Base-by-base conservation (phyloP, 2,113 vertebrate species). In the Pelmatolapia mariae region DNA sequence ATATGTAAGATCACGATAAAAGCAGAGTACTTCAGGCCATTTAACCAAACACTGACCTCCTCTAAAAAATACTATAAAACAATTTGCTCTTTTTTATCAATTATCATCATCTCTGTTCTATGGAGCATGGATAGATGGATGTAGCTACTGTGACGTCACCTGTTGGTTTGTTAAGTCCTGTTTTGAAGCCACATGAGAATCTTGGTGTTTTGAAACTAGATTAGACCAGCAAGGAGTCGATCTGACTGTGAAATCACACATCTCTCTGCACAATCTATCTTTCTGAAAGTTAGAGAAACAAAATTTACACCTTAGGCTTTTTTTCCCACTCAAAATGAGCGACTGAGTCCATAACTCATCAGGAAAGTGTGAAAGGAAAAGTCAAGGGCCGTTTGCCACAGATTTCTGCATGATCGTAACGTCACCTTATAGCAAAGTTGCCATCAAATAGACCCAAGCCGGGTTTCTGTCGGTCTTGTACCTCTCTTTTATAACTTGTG, bases 1-100 rank as follows among this genome's bases (percentile, higher is more conserved):
- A 40, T 22, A 22, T 40, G 36, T 71, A 40, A 22, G 12, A 43
- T 71, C 19, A 24, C 7, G 6, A 38, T 66, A 66, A 38, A 68
- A 68, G 63, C 33, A 13, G 10, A 68, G 3, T 40, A 40, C 19
- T 22, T 68, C 36, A 40, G 63, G 10, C 61, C 6, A n/a, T 66
- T 66, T 38, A 66, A 66, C 19, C 31, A 66, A 66, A 66, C 19
- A 66, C 31, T 66, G 10, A 66, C 33, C 33, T 12, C 31, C 31
- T 63, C 59, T 36, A n/a, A 36, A 66, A 36, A 33, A 52, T 2
- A 0, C 1, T 10, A n/a, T 1, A 52, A n/a, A 3, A 2, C 33
- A 5, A 40, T 40, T 68, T 40, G 5, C 36, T 11, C n/a, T 68
- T 68, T 71, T 71, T 38, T 43, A 43, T 43, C 36, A 71, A 1